A percentile compares a stretch with the other conserved stretches of the same genome.
These are phyloP conservation scores for Lasioglossum leucozonium DNA, from an alignment of 2,888 invertebrate genomes.

Conservation along the genomic window DNA sequence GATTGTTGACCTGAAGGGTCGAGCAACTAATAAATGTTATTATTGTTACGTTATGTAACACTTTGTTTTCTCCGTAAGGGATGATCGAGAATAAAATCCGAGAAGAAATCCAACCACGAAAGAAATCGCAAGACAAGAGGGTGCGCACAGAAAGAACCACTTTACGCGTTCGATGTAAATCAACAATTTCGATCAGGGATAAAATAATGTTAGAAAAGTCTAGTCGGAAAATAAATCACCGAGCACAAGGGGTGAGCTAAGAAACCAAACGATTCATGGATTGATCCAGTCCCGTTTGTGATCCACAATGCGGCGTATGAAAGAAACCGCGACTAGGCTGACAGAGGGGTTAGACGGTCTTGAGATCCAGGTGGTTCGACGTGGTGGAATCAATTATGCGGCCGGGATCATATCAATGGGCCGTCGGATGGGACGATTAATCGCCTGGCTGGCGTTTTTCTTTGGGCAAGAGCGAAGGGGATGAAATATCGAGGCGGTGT, in stretches of 20 bases:
- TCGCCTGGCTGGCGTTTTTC: constrained; percentile 46
- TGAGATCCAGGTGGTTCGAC: not conserved
- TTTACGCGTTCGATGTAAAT: not conserved
- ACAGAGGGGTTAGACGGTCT: not conserved
- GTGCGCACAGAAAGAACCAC: not conserved
- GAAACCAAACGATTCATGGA: constrained; percentile 1
- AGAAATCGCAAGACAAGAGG: not conserved
- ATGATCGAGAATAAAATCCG: not conserved
- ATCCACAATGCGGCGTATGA: not conserved
- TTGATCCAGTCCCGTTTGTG: not conserved
- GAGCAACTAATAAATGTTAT: too few species aligned
- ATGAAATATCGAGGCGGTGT: constrained; percentile 52
- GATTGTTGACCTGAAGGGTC: too few species aligned
- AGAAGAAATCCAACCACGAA: not conserved
- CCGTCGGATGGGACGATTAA: constrained; percentile 47
- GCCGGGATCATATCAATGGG: constrained; percentile 21
- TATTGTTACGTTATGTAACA: too few species aligned
- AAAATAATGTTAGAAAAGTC: not conserved
- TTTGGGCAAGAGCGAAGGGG: constrained; percentile 12
- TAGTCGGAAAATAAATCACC: not conserved
- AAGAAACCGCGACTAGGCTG: not conserved
- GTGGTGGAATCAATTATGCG: constrained; percentile 52
- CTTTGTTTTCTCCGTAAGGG: too few species aligned
- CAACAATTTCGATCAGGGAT: not conserved
- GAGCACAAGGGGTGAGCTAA: constrained; percentile 1